phyloP scores from a whole-genome alignment of 2,888 invertebrate genomes.

The Caenorhabditis afra region DNA sequence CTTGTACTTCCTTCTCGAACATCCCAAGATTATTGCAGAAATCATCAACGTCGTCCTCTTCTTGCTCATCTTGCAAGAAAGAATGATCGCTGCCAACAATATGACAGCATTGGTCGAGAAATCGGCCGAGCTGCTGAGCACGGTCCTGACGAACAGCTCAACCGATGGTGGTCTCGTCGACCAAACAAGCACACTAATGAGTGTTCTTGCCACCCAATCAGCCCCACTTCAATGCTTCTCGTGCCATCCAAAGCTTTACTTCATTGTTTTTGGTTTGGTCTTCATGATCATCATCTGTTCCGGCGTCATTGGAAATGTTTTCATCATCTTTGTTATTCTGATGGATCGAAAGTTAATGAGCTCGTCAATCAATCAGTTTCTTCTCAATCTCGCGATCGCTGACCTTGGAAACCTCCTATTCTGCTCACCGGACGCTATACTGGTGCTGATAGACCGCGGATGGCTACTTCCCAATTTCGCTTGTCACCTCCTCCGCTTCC shows the following conservation, averaged over 20 bases:
- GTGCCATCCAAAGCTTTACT: conserved; percentile 54
- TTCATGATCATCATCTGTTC: conserved; percentile 64
- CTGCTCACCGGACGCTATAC: conserved; percentile 68
- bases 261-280: conserved; percentile 58
- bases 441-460: conserved; percentile 66
- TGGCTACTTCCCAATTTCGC: conserved; percentile 70
- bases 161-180: conserved; percentile 4
- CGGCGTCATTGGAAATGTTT: conserved; percentile 71
- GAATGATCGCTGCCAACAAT: conserved; percentile 27
- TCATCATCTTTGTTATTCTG: conserved; percentile 70
- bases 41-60: neutral
- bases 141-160: conserved; percentile 3
- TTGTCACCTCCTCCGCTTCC: conserved; percentile 81
- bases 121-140: conserved; percentile 20
- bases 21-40: neutral
- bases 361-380: conserved; percentile 71
- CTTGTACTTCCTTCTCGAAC: conserved; percentile 14
- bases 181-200: conserved; percentile 35
- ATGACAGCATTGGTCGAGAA: conserved; percentile 20
- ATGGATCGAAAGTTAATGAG: conserved; percentile 68
- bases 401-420: conserved; percentile 72
- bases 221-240: conserved; percentile 52
- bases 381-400: conserved; percentile 72
- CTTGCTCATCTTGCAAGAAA: conserved; percentile 9
- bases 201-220: conserved; percentile 24